Evolutionary conservation across 2,888 invertebrate genomes (phyloP), one percentile per base, ranked within the genome.

Genomic region (Eupsilia transversa): DNA sequence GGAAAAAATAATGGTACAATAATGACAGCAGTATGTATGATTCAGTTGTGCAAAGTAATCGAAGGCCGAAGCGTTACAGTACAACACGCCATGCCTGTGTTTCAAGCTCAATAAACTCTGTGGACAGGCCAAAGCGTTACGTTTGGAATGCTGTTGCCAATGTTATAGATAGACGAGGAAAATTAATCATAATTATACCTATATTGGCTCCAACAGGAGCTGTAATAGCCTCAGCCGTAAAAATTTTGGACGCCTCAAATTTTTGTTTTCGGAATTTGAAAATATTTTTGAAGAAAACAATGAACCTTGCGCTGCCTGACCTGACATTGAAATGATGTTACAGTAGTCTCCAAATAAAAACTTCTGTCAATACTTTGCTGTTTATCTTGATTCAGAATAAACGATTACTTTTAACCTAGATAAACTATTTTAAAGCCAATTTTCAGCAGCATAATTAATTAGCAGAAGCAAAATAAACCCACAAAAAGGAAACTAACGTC

Each of bases 1-100:
- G 54, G 85, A 60, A 81, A 81, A 63, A 84, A 81, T 84, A 80
- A 69, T 84, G 61, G 35, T 68, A 65, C 70, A 80, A 76, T 75
- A 83, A 72, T 83, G 86, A 77, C 74, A 69, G 83, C 86, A 79
- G 27, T 63, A 52, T 69, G 72, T 57, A 83, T 83, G 86, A 86
- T 81, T 79, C 86, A 86, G 84, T 86, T 79, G 83, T 81, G 86
- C 81, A 78, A 73, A 79, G 68, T 86, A 86, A 87, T 87, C 86
- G 86, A 87, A 86, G 86, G 86, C 81, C 86, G 66, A 54, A 23
- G 76, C 82, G 60, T 84, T 84, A 73, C 74, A 27, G 67, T 84
- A 73, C 74, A 27, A 69, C 78, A 83, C 63, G 80, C 69, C 59
- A 81, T 68, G 70, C 52, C 59, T 38, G 76, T 70, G 82, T 83